Evolutionary conservation across 2,797 vertebrate genomes (phyloP).

Genomic region (Tapirus indicus): DNA sequence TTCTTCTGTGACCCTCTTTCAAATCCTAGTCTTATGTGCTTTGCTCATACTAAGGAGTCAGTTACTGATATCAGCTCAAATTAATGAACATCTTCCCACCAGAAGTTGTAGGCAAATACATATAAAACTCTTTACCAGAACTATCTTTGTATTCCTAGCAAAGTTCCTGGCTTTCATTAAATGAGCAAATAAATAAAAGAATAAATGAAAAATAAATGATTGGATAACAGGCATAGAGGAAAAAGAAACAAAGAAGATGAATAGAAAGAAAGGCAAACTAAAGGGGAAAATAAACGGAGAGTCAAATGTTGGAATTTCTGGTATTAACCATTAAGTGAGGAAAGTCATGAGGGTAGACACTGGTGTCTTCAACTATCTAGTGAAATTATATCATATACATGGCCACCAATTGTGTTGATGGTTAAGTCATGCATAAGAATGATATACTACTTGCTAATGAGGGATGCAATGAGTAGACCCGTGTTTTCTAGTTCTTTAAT

Average conservation of each 20-base stretch:
- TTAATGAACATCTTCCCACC: background rate
- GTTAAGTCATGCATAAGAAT: background rate
- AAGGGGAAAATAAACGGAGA: background rate
- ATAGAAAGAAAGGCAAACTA: background rate
- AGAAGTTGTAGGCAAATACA: background rate
- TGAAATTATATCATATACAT: background rate
- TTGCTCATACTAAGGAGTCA: background rate
- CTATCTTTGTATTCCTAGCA: background rate
- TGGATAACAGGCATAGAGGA: background rate
- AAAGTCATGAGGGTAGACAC: background rate
- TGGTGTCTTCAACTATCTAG: background rate
- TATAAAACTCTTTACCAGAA: background rate
- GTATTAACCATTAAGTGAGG: background rate
- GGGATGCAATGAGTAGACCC: background rate
- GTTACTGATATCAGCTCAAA: background rate
- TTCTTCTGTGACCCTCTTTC: background rate
- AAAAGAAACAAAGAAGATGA: background rate
- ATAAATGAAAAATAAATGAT: background rate
- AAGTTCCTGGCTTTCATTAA: background rate
- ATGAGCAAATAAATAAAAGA: background rate
- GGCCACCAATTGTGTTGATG: background rate
- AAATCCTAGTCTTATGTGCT: background rate
- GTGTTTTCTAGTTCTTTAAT: background rate
- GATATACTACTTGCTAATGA: background rate
- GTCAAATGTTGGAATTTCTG: background rate